Evolutionary conservation across 2,888 invertebrate genomes (phyloP).

Genomic region (Ophraella communa): DNA sequence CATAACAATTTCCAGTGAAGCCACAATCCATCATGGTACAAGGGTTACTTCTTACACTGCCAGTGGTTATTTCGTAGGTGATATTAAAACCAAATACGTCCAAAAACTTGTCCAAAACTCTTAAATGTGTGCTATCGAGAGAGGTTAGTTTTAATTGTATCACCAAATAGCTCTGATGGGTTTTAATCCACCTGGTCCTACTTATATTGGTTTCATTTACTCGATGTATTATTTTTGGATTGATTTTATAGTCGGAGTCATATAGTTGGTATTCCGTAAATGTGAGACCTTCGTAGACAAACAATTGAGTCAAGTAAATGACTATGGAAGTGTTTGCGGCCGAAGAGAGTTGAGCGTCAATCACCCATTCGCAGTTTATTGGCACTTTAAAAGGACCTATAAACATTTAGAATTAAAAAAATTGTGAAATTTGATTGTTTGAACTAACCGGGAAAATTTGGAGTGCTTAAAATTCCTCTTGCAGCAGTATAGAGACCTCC

Average conservation of each 20-base stretch:
- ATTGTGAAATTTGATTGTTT: neutral
- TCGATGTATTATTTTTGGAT: slow-evolving; percentile 69
- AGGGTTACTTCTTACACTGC: slow-evolving; percentile 63
- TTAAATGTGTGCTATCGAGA: slow-evolving; percentile 80
- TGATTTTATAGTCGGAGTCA: slow-evolving; percentile 49
- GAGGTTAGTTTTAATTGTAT: slow-evolving; percentile 76
- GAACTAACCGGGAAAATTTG: slow-evolving; percentile 73
- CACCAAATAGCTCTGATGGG: slow-evolving; percentile 76
- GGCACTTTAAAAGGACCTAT: slow-evolving; percentile 87
- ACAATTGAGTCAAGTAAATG: slow-evolving; percentile 87
- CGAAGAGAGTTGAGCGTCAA: slow-evolving; percentile 71
- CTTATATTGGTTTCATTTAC: slow-evolving; percentile 76
- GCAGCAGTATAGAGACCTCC: slow-evolving; percentile 71
- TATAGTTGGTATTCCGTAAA: slow-evolving; percentile 53
- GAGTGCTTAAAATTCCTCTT: slow-evolving; percentile 79
- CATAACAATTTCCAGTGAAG: slow-evolving; percentile 85
- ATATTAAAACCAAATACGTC: slow-evolving; percentile 92
- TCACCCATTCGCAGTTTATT: slow-evolving; percentile 83
- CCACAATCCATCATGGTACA: slow-evolving; percentile 85
- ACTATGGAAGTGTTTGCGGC: slow-evolving; percentile 73
- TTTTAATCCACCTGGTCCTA: slow-evolving; percentile 68
- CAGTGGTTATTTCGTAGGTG: slow-evolving; percentile 81
- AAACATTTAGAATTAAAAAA: slow-evolving; percentile 61
- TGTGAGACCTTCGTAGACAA: slow-evolving; percentile 71
- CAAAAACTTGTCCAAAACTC: slow-evolving; percentile 80